Percentiles rank a stretch among this genome's conserved stretches.
Conservation (phyloP, 2,888 invertebrate species). For the Gandaritis pyraliata region DNA sequence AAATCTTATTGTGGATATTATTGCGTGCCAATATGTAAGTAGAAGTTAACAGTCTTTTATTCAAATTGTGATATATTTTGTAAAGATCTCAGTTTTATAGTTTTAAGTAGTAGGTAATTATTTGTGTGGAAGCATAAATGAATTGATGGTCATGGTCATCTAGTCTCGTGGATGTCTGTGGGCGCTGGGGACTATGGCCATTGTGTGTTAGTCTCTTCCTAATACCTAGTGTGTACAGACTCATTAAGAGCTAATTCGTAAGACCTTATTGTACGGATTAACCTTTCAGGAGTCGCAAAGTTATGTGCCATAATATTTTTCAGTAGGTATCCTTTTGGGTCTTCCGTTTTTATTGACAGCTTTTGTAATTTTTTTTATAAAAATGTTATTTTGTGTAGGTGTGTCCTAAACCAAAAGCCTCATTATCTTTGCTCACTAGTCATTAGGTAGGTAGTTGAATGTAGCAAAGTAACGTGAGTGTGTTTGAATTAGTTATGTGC, state of each 20-base stretch:
- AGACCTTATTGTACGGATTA: not conserved
- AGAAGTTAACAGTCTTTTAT: slow-evolving; percentile 16
- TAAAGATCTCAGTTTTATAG: slow-evolving; percentile 25
- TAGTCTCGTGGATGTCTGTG: too few relatives aligned
- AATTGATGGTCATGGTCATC: too few relatives aligned
- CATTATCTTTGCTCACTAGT: slow-evolving; percentile 23
- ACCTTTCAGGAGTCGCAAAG: not conserved
- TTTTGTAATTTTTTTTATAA: slow-evolving; percentile 10
- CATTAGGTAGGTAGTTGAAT: slow-evolving; percentile 11
- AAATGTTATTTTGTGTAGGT: slow-evolving; percentile 26
- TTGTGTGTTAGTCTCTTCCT: too few relatives aligned
- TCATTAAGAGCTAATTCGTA: too few relatives aligned
- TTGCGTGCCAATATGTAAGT: slow-evolving; percentile 30
- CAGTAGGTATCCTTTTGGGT: slow-evolving; percentile 10
- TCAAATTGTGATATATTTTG: slow-evolving; percentile 31
- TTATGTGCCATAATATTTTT: slow-evolving; percentile 21
- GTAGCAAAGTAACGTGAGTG: slow-evolving; percentile 24
- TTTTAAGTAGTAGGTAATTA: too few relatives aligned
- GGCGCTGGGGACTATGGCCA: too few relatives aligned
- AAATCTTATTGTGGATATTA: slow-evolving; percentile 16
- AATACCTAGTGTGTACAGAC: too few relatives aligned
- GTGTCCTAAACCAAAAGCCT: slow-evolving; percentile 1
- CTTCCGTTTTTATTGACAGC: slow-evolving; percentile 23
- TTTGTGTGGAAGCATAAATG: too few relatives aligned
- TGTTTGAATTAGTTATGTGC: slow-evolving; percentile 41